Conservation (phyloP, 1,140 invertebrate species). For the Drosophila nasuta region DNA sequence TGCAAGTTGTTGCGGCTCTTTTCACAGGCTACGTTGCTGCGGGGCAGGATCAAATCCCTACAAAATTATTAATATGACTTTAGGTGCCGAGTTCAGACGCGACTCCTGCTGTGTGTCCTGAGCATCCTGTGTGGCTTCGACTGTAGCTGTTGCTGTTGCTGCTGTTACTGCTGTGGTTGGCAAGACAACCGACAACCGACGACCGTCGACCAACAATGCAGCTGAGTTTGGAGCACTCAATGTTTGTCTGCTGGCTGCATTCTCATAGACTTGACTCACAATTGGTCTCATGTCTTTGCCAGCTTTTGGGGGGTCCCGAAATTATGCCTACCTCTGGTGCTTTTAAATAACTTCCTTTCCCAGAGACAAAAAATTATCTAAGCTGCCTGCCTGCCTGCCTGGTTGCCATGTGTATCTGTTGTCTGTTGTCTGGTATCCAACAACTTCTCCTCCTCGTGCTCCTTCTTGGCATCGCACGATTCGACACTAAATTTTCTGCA, state of each 20-base stretch:
- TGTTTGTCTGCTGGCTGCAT: constrained; percentile 29
- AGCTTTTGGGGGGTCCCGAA: constrained; percentile 34
- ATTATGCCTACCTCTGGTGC: constrained; percentile 60
- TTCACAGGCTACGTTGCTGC: background rate
- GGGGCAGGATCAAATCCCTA: constrained; percentile 62
- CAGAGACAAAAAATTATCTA: constrained; percentile 58
- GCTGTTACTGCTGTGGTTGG: constrained; percentile 48
- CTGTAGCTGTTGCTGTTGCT: background rate
- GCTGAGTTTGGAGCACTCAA: constrained; percentile 19
- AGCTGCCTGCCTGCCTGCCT: constrained; percentile 16
- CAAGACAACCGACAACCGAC: constrained; percentile 57
- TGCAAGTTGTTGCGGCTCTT: constrained; percentile 47
- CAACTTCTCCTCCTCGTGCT: background rate
- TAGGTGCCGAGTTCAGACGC: constrained; percentile 50
- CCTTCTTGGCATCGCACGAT: constrained; percentile 2
- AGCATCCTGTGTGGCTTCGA: too few species aligned
- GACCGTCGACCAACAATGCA: constrained; percentile 31
- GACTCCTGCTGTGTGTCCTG: background rate
- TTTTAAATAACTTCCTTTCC: constrained; percentile 39
- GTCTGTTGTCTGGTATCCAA: constrained; percentile 16
- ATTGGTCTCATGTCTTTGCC: constrained; percentile 32
- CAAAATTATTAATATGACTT: constrained; percentile 83
- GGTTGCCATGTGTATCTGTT: constrained; percentile 53
- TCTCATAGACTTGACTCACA: constrained; percentile 9
- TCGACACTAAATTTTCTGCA: constrained; percentile 70